Base-by-base conservation (phyloP, 2,113 vertebrate genomes). In the Pomatorhinus ruficollis region DNA sequence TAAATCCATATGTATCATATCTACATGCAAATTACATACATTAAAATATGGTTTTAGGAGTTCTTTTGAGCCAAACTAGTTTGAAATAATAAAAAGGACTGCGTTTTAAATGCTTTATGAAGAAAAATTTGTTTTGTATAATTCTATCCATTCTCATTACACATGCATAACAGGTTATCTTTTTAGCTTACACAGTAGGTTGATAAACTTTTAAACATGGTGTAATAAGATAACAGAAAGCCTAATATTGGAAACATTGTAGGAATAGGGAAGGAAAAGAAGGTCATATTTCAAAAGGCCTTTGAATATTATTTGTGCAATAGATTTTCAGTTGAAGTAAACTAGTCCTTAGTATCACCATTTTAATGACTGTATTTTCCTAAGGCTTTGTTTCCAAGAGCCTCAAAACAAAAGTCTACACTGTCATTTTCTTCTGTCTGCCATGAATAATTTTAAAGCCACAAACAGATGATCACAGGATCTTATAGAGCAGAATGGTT, bases 341-440 rank as follows among this genome's bases (percentile, higher is more conserved):
- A 90, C 39, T 87, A 57, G 90, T 77, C 31, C 28, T 86, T 85
- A 85, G 50, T 30, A 66, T 91, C 77, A 90, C 16, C 33, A 39
- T 76, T 72, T 12, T 37, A 72, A 59, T 49, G 22, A 86, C 22
- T 77, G 7, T 76, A 9, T 83, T 95, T 89, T 89, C 69, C 42
- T 35, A 77, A 84, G n/a, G 23, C 59, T 95, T 89, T 92, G 15
- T 63, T 83, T 93, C 71, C 47, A 63, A 71, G 44, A 76, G 59
- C 90, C 60, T 75, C 76, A 89, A 95, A 93, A 39, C 52, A 52
- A 64, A 93, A 74, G 23, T 15, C 35, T 64, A 33, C 59, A 18
- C 35, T 87, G n/a, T 76, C 24, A 68, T 95, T 93, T 96, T 89
- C 33, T 89, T 92, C n/a, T 69, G 78, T n/a, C 61, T 97, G 61